Evolutionary conservation across 2,888 invertebrate genomes (phyloP).

Genomic region (Alcis repandata): DNA sequence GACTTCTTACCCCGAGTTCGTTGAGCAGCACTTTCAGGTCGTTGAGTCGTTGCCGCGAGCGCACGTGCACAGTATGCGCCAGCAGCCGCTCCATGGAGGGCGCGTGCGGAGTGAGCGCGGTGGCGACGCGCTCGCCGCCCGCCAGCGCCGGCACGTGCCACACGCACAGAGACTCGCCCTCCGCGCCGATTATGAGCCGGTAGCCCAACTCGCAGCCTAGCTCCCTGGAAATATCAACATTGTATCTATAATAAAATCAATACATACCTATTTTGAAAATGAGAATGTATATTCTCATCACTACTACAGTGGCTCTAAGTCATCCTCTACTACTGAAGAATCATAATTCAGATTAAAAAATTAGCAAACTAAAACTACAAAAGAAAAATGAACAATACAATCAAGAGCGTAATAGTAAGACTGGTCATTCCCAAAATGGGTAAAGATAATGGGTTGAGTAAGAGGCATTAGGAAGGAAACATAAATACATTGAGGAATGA

Average conservation of each 20-base stretch:
- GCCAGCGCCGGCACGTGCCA: slow-evolving; percentile 89
- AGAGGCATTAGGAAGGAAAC: too few species aligned
- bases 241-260: not conserved
- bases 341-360: too few species aligned
- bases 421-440: too few species aligned
- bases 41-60: slow-evolving; percentile 93
- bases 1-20: slow-evolving; percentile 82
- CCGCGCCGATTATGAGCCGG: slow-evolving; percentile 95
- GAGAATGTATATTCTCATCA: not conserved
- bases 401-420: too few species aligned
- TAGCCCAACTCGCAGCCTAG: slow-evolving; percentile 95
- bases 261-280: not conserved
- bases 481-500: too few species aligned
- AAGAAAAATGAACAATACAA: too few species aligned
- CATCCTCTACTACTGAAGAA: too few species aligned
- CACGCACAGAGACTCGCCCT: slow-evolving; percentile 82
- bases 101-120: slow-evolving; percentile 95
- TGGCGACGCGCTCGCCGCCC: slow-evolving; percentile 83
- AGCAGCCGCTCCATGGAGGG: slow-evolving; percentile 98
- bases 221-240: slow-evolving; percentile 77
- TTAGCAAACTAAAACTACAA: too few species aligned
- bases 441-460: too few species aligned
- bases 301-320: not conserved
- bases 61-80: slow-evolving; percentile 97
- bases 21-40: slow-evolving; percentile 93